Conservation (phyloP, 2,113 vertebrate species). For the Hassar affinis region DNA sequence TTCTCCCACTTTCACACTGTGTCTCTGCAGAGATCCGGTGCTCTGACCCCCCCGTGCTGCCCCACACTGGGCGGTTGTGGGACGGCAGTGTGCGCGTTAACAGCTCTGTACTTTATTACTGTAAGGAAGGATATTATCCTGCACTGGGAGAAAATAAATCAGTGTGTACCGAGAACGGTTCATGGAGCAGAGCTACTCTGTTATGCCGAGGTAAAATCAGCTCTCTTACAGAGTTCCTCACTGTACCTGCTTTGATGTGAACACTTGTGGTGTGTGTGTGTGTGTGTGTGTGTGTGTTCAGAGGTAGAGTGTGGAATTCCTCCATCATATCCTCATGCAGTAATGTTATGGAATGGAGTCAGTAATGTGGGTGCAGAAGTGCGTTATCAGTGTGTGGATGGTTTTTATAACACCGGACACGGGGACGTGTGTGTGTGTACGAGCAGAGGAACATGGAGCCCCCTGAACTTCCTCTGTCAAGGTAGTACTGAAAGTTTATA, state of each 20-base stretch:
- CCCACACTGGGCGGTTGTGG: constrained; percentile 72
- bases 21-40: constrained; percentile 50
- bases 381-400: constrained; percentile 23
- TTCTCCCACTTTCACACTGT: neutral
- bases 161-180: constrained; percentile 68
- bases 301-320: constrained; percentile 41
- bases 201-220: constrained; percentile 72
- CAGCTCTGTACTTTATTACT: constrained; percentile 70
- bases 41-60: constrained; percentile 64
- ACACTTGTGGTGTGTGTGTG: neutral
- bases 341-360: constrained; percentile 38
- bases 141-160: constrained; percentile 57
- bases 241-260: neutral
- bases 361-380: constrained; percentile 24
- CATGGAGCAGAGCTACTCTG: constrained; percentile 70
- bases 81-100: constrained; percentile 66
- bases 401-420: constrained; percentile 20
- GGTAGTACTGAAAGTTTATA: neutral
- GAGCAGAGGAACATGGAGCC: constrained; percentile 30
- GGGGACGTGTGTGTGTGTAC: constrained; percentile 25
- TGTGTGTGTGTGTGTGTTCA: constrained; percentile 15
- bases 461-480: constrained; percentile 11
- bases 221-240: neutral
- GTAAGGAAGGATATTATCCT: constrained; percentile 65
- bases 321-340: constrained; percentile 36